These are phyloP conservation scores for Fissipunctia ypsillon DNA, from an alignment of 2,888 invertebrate genomes.

Conservation along the genomic window DNA sequence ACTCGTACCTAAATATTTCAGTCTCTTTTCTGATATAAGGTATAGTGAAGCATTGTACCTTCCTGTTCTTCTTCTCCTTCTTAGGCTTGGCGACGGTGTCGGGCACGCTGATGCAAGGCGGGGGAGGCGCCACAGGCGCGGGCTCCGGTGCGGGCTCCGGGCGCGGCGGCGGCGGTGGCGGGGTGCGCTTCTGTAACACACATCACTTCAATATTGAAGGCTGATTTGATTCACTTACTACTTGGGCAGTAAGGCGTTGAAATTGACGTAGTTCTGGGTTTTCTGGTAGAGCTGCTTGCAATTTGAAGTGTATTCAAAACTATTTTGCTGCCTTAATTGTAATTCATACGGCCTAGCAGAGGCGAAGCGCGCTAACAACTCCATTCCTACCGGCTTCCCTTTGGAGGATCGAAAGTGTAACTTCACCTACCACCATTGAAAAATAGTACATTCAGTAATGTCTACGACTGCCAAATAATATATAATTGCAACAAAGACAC, in stretches of 20 bases:
- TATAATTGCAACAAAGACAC: too few species aligned
- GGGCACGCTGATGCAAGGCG: conserved; percentile 65
- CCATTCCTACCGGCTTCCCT: too few species aligned
- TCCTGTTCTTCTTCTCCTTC: conserved; percentile 87
- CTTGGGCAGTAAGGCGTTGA: not conserved
- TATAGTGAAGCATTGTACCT: conserved; percentile 71
- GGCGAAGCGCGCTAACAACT: too few species aligned
- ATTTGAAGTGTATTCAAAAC: not conserved
- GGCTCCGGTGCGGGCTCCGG: conserved; percentile 68
- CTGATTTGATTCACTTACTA: not conserved
- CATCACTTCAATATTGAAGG: not conserved
- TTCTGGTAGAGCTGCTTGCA: not conserved
- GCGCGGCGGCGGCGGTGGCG: conserved; percentile 68
- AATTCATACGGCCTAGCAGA: too few species aligned
- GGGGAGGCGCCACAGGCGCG: conserved; percentile 72
- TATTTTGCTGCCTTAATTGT: not conserved
- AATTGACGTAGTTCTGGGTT: too few species aligned
- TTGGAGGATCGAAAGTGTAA: too few species aligned
- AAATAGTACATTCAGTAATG: too few species aligned
- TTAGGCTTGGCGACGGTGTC: conserved; percentile 77
- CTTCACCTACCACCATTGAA: too few species aligned
- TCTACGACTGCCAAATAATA: too few species aligned
- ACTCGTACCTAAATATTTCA: too few species aligned
- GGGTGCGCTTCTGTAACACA: conserved; percentile 74
- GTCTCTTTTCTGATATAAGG: too few species aligned